Evolutionary conservation across 2,888 invertebrate genomes (phyloP), one percentile per base, ranked within the genome.

Genomic region (Zelleria hepariella): DNA sequence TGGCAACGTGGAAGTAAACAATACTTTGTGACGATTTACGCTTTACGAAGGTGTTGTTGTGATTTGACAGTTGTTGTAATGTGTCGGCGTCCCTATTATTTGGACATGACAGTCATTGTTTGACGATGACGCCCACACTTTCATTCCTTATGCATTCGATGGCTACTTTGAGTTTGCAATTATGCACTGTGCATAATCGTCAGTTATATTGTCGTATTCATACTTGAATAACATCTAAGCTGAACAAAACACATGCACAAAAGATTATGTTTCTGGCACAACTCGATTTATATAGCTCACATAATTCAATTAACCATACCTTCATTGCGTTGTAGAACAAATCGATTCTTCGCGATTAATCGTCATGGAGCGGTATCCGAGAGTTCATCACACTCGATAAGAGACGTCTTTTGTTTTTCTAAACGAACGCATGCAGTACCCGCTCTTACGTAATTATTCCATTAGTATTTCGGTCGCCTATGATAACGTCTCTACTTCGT

Each of bases 261-360:
- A 42, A 42, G 2, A 32, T 10, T 10, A 32, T 6, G 15, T 42
- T 42, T 42, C 32, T 42, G 10, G 32, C 32, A 42, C 32, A 1
- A n/a, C n/a, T n/a, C n/a, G n/a, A n/a, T n/a, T n/a, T n/a, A 42
- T 42, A 42, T 15, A 0, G 5, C 32, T 32, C 32, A 65, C 63
- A 68, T 77, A 79, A 83, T 81, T 78, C 74, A 80, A 82, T 83
- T 77, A 77, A 72, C 2, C 15, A 10, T 25, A 2, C 23, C 10
- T 23, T 75, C 71, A 79, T 78, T 78, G 75, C 71, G 74, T n/a
- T n/a, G n/a, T 74, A 72, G 74, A 83, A 80, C 79, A 70, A 83
- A 84, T 81, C 73, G 78, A 82, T 80, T 78, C 66, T 68, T 24
- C 23, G 10, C 42, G 57, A 57, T 57, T 47, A 57, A n/a, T 23